Percentiles rank a stretch among this genome's conserved stretches.
phyloP scores from a whole-genome alignment of 2,888 invertebrate species.

The Trichogramma evanescens region DNA sequence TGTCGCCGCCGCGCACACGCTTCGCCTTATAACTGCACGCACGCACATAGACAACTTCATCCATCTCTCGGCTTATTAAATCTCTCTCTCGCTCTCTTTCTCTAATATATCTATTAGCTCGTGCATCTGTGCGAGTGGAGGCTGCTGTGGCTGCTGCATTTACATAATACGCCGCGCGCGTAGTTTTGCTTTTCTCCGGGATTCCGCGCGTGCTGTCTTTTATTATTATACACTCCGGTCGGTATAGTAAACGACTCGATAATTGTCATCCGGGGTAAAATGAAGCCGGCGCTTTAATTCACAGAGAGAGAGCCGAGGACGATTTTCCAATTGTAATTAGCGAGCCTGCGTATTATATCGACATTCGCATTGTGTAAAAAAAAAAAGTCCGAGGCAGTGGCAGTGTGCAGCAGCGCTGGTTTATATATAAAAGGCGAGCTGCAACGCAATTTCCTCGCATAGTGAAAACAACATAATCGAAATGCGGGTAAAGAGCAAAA shows the following conservation, averaged over 20 bases:
- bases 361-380: not conserved
- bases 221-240: not conserved
- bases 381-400: too few species aligned
- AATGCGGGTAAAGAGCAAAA: too few species aligned
- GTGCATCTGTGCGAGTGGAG: too few species aligned
- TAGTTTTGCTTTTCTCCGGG: not conserved
- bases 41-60: not conserved
- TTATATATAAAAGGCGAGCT: not conserved
- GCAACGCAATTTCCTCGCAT: not conserved
- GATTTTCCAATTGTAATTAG: not conserved
- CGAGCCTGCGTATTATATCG: not conserved
- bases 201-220: not conserved
- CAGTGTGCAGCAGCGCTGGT: not conserved
- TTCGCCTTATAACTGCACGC: slow-evolving; percentile 10
- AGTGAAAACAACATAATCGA: too few species aligned
- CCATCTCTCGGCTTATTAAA: not conserved
- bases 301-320: not conserved
- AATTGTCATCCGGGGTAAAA: not conserved
- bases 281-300: not conserved
- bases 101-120: not conserved
- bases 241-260: not conserved
- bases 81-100: not conserved
- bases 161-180: slow-evolving; percentile 37
- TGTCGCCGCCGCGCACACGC: not conserved
- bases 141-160: slow-evolving; percentile 34